These are phyloP conservation scores for Anabas testudineus DNA, from an alignment of 2,797 vertebrate genomes.

Conservation along the genomic window DNA sequence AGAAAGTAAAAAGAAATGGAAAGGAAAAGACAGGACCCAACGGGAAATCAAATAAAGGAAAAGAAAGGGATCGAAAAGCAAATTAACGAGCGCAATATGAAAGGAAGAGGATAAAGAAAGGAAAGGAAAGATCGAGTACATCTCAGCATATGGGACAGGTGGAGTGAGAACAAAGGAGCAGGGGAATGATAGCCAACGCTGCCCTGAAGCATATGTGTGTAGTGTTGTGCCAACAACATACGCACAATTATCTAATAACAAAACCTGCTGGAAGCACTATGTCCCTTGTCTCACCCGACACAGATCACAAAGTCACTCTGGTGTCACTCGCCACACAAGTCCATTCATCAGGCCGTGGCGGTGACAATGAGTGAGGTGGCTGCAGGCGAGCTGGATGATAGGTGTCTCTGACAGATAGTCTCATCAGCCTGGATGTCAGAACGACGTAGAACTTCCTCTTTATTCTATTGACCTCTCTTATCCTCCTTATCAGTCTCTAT, in stretches of 20 bases:
- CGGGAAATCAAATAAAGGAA: not conserved
- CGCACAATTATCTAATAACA: conserved; percentile 60
- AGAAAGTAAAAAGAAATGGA: not conserved
- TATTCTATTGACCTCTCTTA: conserved; percentile 46
- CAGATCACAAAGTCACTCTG: conserved; percentile 33
- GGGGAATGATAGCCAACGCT: conserved; percentile 16
- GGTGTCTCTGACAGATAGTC: conserved; percentile 66
- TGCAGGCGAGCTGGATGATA: conserved; percentile 46
- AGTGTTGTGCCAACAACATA: conserved; percentile 46
- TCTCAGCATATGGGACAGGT: conserved; percentile 1
- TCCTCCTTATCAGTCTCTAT: conserved; percentile 38
- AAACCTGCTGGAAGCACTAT: conserved; percentile 45
- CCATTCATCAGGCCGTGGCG: conserved; percentile 59
- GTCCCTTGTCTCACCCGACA: conserved; percentile 40
- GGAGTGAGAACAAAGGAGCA: conserved; percentile 21
- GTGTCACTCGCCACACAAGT: conserved; percentile 42
- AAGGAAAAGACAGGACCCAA: not conserved
- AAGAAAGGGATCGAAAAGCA: not conserved
- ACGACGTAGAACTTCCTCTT: conserved; percentile 53
- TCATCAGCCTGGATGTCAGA: conserved; percentile 36
- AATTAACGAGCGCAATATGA: not conserved
- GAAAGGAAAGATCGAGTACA: not conserved
- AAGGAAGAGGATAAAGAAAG: not conserved
- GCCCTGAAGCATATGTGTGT: conserved; percentile 41
- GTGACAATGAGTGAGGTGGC: conserved; percentile 68